phyloP scores from a whole-genome alignment of 1,140 invertebrate genomes.

The Nasonia vitripennis region DNA sequence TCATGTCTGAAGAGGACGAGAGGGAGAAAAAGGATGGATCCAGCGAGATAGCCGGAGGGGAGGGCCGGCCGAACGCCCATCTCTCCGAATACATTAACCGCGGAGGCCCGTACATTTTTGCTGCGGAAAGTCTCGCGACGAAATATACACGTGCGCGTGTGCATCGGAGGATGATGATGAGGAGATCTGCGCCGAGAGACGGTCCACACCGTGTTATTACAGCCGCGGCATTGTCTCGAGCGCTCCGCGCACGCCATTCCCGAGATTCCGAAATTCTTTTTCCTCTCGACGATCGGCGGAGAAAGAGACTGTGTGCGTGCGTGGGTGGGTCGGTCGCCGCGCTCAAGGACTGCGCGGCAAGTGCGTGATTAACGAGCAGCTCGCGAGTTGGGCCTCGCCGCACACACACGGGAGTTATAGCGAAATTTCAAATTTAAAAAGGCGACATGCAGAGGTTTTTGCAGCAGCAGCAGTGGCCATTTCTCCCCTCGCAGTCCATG shows the following conservation, averaged over 20 bases:
- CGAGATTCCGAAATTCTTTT: not conserved
- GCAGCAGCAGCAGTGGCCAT: not conserved
- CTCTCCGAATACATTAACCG: slow-evolving; percentile 1
- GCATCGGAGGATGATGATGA: slow-evolving; percentile 63
- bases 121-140: not conserved
- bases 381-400: not conserved
- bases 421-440: too few relatives aligned
- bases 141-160: too few relatives aligned
- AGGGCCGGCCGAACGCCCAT: not conserved
- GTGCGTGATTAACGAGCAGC: not conserved
- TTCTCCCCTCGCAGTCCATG: not conserved
- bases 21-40: not conserved
- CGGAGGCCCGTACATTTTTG: not conserved
- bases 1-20: not conserved
- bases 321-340: too few relatives aligned
- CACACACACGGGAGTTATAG: too few relatives aligned
- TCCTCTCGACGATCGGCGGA: not conserved
- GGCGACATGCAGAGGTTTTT: not conserved
- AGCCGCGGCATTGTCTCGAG: slow-evolving; percentile 60
- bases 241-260: not conserved
- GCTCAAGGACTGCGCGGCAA: not conserved
- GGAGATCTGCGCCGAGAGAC: slow-evolving; percentile 60
- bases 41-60: slow-evolving; percentile 33
- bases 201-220: slow-evolving; percentile 59
- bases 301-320: not conserved